phyloP scores from a whole-genome alignment of 1,140 invertebrate genomes.

The Trichomalopsis sarcophagae region DNA sequence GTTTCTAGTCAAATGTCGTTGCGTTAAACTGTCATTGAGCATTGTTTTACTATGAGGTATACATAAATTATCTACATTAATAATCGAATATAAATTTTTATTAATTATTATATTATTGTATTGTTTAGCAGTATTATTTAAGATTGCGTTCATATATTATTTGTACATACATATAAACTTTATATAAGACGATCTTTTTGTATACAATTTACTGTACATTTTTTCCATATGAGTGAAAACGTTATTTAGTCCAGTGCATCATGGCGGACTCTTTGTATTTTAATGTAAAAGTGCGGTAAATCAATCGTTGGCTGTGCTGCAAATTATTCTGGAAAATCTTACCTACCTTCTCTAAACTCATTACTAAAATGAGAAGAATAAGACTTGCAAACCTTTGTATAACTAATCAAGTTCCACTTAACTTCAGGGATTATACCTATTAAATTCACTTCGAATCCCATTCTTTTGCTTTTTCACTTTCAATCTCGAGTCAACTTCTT shows the following conservation, averaged over 20 bases:
- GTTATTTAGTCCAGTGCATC: constrained; percentile 4
- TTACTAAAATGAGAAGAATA: constrained; percentile 59
- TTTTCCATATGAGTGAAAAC: constrained; percentile 56
- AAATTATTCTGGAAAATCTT: constrained; percentile 28
- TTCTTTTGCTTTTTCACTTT: background rate
- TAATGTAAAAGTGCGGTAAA: constrained; percentile 15
- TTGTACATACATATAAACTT: constrained; percentile 58
- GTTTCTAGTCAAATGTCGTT: constrained; percentile 61
- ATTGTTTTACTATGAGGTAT: constrained; percentile 21
- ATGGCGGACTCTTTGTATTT: background rate
- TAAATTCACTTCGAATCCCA: background rate
- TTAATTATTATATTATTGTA: constrained; percentile 38
- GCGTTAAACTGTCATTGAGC: constrained; percentile 38
- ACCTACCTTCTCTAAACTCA: constrained; percentile 47
- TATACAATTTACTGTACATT: constrained; percentile 64
- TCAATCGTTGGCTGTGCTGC: constrained; percentile 33
- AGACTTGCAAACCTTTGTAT: constrained; percentile 55
- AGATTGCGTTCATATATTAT: constrained; percentile 61
- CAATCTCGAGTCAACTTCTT: background rate
- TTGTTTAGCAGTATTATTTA: constrained; percentile 64
- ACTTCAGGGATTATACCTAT: constrained; percentile 24
- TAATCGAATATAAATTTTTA: constrained; percentile 7
- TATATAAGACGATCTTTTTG: constrained; percentile 63
- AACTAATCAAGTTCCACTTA: constrained; percentile 47
- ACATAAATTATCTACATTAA: background rate